These are phyloP conservation scores for Pasiphila rectangulata DNA, from an alignment of 2,888 invertebrate genomes.

Conservation along the genomic window DNA sequence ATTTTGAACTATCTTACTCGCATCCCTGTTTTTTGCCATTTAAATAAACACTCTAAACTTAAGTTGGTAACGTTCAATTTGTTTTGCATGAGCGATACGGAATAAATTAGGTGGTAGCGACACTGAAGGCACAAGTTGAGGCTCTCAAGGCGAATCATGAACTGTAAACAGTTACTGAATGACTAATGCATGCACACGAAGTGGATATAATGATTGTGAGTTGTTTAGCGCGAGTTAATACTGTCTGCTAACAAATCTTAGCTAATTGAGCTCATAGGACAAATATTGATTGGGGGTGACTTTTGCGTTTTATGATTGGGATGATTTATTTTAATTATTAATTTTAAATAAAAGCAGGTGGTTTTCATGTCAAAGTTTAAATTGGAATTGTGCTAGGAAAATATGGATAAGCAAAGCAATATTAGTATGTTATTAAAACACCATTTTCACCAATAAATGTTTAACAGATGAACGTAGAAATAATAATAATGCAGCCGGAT, in stretches of 20 bases:
- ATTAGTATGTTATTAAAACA: no score
- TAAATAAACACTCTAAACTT: constrained; percentile 1
- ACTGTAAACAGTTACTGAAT: constrained; percentile 43
- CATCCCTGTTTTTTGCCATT: constrained; percentile 68
- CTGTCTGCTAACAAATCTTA: constrained; percentile 3
- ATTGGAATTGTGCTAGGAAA: no score
- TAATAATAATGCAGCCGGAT: no score
- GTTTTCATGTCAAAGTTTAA: background rate
- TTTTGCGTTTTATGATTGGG: background rate
- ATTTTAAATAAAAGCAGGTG: no score
- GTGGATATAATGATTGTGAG: constrained; percentile 7
- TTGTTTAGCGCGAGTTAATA: constrained; percentile 12
- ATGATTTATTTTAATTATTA: background rate
- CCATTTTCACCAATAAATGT: no score
- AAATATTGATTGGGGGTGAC: background rate
- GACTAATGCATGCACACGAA: constrained; percentile 9
- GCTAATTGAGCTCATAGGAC: constrained; percentile 2
- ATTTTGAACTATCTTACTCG: constrained; percentile 61
- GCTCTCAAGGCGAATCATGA: constrained; percentile 41
- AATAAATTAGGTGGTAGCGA: background rate
- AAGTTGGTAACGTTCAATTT: background rate
- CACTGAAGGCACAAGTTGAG: constrained; percentile 34
- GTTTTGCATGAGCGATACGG: background rate
- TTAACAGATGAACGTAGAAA: no score
- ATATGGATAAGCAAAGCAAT: no score